Evolutionary conservation across 2,113 vertebrate species (phyloP).

Genomic region (Axis porcinus): DNA sequence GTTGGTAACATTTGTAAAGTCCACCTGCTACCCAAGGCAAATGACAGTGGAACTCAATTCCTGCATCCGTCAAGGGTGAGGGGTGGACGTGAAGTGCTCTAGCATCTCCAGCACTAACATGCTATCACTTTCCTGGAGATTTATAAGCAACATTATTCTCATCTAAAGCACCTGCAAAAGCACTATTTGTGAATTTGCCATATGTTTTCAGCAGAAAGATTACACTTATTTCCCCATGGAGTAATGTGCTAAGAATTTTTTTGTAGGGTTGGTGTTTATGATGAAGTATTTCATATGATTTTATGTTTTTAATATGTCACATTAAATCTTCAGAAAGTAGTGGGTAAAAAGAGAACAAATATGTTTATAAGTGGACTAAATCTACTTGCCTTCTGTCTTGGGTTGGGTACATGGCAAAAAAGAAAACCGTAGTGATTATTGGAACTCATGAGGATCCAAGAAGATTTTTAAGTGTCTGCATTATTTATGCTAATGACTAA

Average conservation of each 20-base stretch:
- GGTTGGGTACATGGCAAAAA: background rate
- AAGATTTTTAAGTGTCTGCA: background rate
- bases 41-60: background rate
- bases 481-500: background rate
- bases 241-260: background rate
- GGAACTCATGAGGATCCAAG: background rate
- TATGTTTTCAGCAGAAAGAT: constrained; percentile 54
- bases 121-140: constrained; percentile 44
- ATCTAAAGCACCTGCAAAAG: constrained; percentile 44
- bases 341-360: constrained; percentile 16
- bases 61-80: background rate
- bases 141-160: background rate
- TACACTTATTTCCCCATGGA: constrained; percentile 22
- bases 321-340: constrained; percentile 35
- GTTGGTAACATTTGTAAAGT: background rate
- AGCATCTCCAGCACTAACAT: background rate
- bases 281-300: constrained; percentile 34
- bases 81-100: background rate
- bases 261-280: background rate
- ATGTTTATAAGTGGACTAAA: background rate
- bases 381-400: background rate
- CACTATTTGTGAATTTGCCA: constrained; percentile 47
- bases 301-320: constrained; percentile 37
- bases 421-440: background rate
- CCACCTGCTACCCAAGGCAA: background rate